A percentile compares a stretch with the other conserved stretches of the same genome.
Evolutionary conservation across 2,797 vertebrate species (phyloP).

Genomic region (Menidia menidia): DNA sequence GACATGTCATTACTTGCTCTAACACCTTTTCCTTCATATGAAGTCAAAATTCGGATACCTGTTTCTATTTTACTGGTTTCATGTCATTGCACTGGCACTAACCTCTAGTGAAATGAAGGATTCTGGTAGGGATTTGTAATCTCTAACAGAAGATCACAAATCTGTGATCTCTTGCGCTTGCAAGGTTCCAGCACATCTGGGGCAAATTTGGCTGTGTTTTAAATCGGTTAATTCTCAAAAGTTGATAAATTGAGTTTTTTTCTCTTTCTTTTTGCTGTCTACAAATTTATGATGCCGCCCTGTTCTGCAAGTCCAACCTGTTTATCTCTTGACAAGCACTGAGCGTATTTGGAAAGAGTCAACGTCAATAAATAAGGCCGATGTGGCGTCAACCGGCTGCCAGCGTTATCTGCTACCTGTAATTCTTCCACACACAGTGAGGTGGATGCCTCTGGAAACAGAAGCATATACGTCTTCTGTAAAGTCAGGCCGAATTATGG

Average conservation of each 20-base stretch:
- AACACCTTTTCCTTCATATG: too few relatives aligned
- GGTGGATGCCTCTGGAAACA: constrained; percentile 1
- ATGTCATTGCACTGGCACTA: too few relatives aligned
- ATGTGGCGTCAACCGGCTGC: constrained; percentile 15
- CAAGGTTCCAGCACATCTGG: neutral
- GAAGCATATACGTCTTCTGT: neutral
- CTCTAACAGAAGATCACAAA: neutral
- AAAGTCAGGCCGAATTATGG: constrained; percentile 3
- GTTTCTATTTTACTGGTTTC: too few relatives aligned
- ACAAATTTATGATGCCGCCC: neutral
- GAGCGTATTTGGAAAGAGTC: constrained; percentile 35
- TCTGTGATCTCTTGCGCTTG: neutral
- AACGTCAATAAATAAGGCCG: constrained; percentile 40
- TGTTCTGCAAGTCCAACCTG: constrained; percentile 23
- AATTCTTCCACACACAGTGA: constrained; percentile 9
- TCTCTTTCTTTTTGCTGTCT: neutral
- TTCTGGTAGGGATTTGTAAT: neutral
- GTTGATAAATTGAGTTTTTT: neutral
- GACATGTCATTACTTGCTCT: neutral
- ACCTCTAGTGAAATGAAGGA: too few relatives aligned
- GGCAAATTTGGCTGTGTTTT: neutral
- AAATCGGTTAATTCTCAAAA: too few relatives aligned
- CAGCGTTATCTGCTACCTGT: constrained; percentile 27
- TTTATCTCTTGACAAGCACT: constrained; percentile 39
- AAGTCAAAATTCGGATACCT: too few relatives aligned